These are phyloP conservation scores for Archips xylosteana DNA, from an alignment of 2,888 invertebrate genomes.

Conservation along the genomic window DNA sequence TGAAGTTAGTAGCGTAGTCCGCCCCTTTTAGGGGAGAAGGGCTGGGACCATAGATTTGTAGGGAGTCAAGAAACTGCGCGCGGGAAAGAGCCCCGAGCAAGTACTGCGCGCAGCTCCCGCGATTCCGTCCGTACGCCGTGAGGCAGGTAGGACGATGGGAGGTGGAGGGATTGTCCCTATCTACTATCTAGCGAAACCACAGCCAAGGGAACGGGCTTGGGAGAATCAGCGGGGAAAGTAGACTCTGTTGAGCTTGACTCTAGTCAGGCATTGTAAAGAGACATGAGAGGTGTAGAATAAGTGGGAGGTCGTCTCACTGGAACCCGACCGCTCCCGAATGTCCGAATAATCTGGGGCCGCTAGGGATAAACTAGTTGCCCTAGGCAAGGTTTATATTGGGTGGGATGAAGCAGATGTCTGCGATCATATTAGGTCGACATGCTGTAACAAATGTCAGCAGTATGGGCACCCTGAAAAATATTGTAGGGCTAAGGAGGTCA, in stretches of 20 bases:
- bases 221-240: too few species aligned
- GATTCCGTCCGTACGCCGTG: slow-evolving; percentile 1
- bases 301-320: too few species aligned
- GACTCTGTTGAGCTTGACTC: too few species aligned
- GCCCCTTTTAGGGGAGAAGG: background rate
- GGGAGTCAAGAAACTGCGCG: background rate
- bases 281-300: too few species aligned
- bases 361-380: slow-evolving; percentile 8
- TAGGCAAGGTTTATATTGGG: slow-evolving; percentile 19
- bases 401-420: slow-evolving; percentile 28
- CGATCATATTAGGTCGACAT: slow-evolving; percentile 27
- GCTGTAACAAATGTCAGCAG: slow-evolving; percentile 42
- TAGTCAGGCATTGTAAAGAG: too few species aligned
- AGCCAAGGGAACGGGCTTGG: too few species aligned
- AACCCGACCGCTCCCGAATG: too few species aligned
- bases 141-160: background rate
- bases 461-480: slow-evolving; percentile 41
- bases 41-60: background rate
- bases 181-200: too few species aligned
- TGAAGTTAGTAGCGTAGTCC: background rate
- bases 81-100: background rate
- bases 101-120: background rate
- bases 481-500: slow-evolving; percentile 17
- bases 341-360: too few species aligned
- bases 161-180: background rate